Conservation (phyloP, 2,113 vertebrate genomes). For the Hyperopisus bebe region DNA sequence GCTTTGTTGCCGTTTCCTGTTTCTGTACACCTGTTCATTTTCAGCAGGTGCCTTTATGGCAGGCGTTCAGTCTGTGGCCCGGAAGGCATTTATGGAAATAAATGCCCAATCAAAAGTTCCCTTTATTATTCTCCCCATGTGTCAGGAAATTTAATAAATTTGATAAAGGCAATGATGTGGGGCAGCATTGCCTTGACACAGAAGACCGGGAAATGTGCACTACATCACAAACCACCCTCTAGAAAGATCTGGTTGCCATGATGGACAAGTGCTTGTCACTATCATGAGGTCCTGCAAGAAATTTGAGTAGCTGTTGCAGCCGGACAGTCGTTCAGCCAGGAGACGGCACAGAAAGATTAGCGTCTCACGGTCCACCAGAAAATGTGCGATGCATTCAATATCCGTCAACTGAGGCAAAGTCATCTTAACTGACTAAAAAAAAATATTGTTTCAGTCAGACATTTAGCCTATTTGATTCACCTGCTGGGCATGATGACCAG, state of each 20-base stretch:
- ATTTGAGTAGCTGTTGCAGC: neutral
- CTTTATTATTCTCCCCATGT: neutral
- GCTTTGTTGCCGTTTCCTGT: neutral
- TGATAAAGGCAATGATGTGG: neutral
- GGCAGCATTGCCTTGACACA: neutral
- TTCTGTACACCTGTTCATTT: neutral
- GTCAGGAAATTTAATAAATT: neutral
- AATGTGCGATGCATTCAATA: neutral
- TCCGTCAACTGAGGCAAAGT: neutral
- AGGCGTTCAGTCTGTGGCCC: neutral
- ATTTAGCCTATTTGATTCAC: neutral
- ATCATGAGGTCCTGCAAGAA: neutral
- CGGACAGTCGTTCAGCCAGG: neutral
- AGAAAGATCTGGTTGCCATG: neutral
- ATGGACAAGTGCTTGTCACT: neutral
- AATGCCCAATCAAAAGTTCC: neutral
- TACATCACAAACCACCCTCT: neutral
- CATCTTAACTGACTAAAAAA: too few species aligned
- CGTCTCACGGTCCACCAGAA: neutral
- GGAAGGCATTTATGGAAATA: neutral
- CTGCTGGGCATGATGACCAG: neutral
- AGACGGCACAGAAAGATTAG: neutral
- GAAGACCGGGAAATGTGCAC: neutral
- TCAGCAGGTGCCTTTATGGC: neutral
- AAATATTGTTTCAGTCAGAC: too few species aligned